A percentile compares a stretch with the other conserved stretches of the same genome.
phyloP scores from a whole-genome alignment of 1,140 invertebrate species.

The Drosophila sulfurigaster region DNA sequence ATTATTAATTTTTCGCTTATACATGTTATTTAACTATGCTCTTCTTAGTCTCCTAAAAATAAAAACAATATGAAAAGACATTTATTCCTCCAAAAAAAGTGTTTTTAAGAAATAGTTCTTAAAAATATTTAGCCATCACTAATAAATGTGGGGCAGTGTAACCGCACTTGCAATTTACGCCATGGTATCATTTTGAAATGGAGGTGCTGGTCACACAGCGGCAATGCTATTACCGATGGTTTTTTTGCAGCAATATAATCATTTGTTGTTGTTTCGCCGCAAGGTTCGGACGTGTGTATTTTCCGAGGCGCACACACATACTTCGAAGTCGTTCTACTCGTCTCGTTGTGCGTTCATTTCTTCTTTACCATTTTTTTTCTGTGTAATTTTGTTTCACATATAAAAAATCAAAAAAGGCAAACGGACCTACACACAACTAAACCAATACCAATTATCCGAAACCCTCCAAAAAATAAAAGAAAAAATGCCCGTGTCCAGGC shows the following conservation, averaged over 20 bases:
- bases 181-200: not conserved
- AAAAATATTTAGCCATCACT: too few relatives aligned
- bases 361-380: conserved; percentile 36
- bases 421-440: conserved; percentile 38
- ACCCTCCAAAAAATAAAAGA: too few relatives aligned
- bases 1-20: too few relatives aligned
- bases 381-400: conserved; percentile 51
- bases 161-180: not conserved
- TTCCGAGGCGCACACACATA: conserved; percentile 6
- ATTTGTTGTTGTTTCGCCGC: conserved; percentile 55
- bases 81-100: too few relatives aligned
- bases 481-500: conserved; percentile 29
- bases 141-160: too few relatives aligned
- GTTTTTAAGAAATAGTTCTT: too few relatives aligned
- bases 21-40: too few relatives aligned
- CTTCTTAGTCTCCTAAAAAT: too few relatives aligned
- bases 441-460: conserved; percentile 29
- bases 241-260: conserved; percentile 19
- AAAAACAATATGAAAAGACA: too few relatives aligned
- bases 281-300: conserved; percentile 42
- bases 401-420: conserved; percentile 10
- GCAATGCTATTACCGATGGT: conserved; percentile 12
- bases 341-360: conserved; percentile 46
- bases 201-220: not conserved
- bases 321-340: conserved; percentile 32